Base-by-base conservation (phyloP, 2,797 vertebrate genomes). In the Adrianichthys oophorus region DNA sequence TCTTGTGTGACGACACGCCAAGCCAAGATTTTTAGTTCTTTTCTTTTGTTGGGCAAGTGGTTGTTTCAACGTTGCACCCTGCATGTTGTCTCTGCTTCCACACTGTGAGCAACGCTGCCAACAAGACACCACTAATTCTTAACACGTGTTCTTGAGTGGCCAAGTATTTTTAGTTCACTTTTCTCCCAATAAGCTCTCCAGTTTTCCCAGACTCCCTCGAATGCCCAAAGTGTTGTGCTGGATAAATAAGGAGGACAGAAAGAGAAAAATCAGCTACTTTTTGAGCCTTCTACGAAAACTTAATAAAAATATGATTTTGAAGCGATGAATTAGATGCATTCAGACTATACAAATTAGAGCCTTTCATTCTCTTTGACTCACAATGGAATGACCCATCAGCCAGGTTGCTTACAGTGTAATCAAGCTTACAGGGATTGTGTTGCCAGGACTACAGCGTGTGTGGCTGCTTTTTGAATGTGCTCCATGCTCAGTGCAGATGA, bases 61-160 rank as follows among this genome's bases (percentile, higher is more conserved):
- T 62, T 65, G 52, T 56, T 68, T 77, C 14, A 12, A 40, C 86
- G 85, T 86, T 78, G 82, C 74, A 75, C 58, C 65, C 65, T 87
- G 85, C 89, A 89, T 89, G 87, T 67, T 62, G 63, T 47, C 50
- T 57, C 41, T 53, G 80, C 80, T 83, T 77, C 61, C 60, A 65
- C 81, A 81, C 84, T 87, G 82, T 82, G 77, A 82, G 81, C 82
- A 84, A 79, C 80, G 63, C 50, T n/a, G 62, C 45, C 48, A 65
- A 37, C 23, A 61, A 49, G 41, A 62, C 10, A 19, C 18, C 18
- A 48, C 2, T 51, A 44, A 24, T 37, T 12, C 32, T 37, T 13
- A 12, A 12, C 32, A 12, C 32, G 32, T 12, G 32, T 37, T 37
- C 32, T 37, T 3, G 32, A 37, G 10, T 37, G 32, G 32, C 10